Base-by-base conservation (phyloP, 2,113 vertebrate genomes). In the Procapra przewalskii region DNA sequence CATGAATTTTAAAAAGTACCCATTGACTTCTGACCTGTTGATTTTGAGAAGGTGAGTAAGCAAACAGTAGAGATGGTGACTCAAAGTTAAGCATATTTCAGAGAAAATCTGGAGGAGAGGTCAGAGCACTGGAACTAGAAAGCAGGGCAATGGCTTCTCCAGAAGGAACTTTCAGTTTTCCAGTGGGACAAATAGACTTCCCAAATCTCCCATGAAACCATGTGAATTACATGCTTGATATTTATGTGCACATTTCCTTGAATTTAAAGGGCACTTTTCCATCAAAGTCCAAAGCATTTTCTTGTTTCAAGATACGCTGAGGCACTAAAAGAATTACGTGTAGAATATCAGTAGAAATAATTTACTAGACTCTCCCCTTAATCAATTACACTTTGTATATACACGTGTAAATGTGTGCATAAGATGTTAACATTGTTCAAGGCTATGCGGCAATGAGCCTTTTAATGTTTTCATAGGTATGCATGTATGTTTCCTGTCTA, bases 11-110 rank as follows among this genome's bases (percentile, higher is more conserved):
- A 57, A 95, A 91, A 98, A 96, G 90, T 48, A 89, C n/a, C 92
- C 75, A 92, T 95, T 98, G 93, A 96, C 97, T 92, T 95, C 89
- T 95, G 96, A 96, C 93, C 92, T 97, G 77, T 95, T 92, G 86
- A 59, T 90, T 95, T 95, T 92, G 83, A 98, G 97, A 97, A 71
- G 86, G 95, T 87, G 88, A 82, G 50, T 87, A 75, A 88, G 55
- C 67, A 96, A 97, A 98, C 67, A 88, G 75, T 87, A 45, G 85
- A 91, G 60, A 86, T 16, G 62, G 59, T 19, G 60, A 40, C 50
- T 91, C 55, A n/a, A 62, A 91, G 48, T 83, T 96, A 91, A 93
- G 88, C 40, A 54, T 15, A 83, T n/a, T 95, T 91, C 57, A 60
- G 62, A 67, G 33, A 87, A 98, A 90, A 48, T 50, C 77, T 96